A percentile compares a stretch with the other conserved stretches of the same genome.
Conservation (phyloP, 2,888 invertebrate species). For the Diloba caeruleocephala region DNA sequence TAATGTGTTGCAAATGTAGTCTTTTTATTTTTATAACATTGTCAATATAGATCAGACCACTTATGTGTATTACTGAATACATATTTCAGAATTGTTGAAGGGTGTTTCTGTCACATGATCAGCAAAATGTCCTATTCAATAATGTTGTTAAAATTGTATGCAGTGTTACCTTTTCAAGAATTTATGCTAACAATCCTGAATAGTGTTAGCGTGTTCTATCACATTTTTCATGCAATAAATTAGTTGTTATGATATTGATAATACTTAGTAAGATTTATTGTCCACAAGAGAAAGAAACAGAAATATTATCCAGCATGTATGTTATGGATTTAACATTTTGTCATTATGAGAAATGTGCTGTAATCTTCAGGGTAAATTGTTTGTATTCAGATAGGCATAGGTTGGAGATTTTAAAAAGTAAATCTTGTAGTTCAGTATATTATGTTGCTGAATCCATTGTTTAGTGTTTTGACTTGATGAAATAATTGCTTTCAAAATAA, state of each 20-base stretch:
- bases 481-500: constrained; percentile 27
- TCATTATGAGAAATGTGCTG: constrained; percentile 5
- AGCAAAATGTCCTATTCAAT: constrained; percentile 11
- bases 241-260: constrained; percentile 16
- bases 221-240: constrained; percentile 26
- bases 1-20: constrained; percentile 60
- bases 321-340: too few relatives aligned
- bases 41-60: constrained; percentile 38
- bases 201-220: constrained; percentile 24
- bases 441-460: too few relatives aligned
- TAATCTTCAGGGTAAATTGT: background rate
- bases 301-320: constrained; percentile 8
- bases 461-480: constrained; percentile 15
- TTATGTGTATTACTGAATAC: constrained; percentile 27
- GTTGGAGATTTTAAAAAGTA: background rate
- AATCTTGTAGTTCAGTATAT: too few relatives aligned
- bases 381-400: background rate
- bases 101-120: constrained; percentile 16
- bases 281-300: constrained; percentile 9
- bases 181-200: constrained; percentile 21
- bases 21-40: constrained; percentile 56
- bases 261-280: constrained; percentile 17
- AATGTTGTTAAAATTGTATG: constrained; percentile 11
- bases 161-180: constrained; percentile 31
- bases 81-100: constrained; percentile 28